phyloP scores from a whole-genome alignment of 2,888 invertebrate genomes.

The Trachelus tabidus region DNA sequence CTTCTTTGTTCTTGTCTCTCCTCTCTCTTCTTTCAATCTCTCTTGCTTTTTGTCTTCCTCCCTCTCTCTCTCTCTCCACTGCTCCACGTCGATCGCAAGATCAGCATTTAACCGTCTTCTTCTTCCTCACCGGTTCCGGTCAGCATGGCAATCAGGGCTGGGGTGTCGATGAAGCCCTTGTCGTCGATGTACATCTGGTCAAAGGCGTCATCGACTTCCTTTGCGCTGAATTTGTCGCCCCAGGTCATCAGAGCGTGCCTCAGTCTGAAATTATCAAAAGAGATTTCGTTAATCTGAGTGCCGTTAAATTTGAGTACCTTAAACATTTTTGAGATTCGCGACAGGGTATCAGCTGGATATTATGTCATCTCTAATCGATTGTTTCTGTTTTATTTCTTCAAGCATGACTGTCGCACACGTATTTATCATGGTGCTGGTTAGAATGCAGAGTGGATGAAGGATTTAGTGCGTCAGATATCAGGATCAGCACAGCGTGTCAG shows the following conservation, averaged over 20 bases:
- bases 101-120: slow-evolving; percentile 67
- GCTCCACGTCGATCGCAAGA: neutral
- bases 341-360: neutral
- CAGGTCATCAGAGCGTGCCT: slow-evolving; percentile 92
- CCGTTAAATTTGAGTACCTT: neutral
- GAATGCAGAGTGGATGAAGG: neutral
- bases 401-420: neutral
- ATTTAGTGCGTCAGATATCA: slow-evolving; percentile 35
- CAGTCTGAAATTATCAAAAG: slow-evolving; percentile 69
- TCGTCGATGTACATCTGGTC: slow-evolving; percentile 94
- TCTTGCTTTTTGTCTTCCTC: neutral
- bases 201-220: slow-evolving; percentile 92
- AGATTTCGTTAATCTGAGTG: neutral
- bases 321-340: neutral
- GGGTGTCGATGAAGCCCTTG: slow-evolving; percentile 89
- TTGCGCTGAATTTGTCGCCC: slow-evolving; percentile 91
- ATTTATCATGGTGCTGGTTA: neutral
- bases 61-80: neutral
- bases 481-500: slow-evolving; percentile 35
- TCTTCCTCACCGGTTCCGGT: slow-evolving; percentile 89
- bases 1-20: neutral
- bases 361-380: neutral
- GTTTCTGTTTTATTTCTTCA: neutral
- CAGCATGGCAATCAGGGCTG: slow-evolving; percentile 87
- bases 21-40: neutral